These are phyloP conservation scores for Tachysurus vachellii DNA, from an alignment of 2,113 vertebrate species.

Conservation along the genomic window DNA sequence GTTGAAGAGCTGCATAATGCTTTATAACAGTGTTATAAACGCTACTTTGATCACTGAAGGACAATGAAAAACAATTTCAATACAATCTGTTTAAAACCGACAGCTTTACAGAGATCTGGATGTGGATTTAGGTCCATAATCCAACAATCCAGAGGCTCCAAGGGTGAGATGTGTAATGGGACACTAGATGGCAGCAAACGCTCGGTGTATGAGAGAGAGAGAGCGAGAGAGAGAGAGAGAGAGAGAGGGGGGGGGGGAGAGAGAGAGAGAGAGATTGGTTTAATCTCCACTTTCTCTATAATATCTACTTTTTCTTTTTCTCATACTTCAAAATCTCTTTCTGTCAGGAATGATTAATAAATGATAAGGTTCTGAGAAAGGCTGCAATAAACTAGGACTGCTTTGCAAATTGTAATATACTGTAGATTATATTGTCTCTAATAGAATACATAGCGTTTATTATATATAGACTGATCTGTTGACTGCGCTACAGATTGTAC, in stretches of 20 bases:
- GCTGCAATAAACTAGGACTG: background rate
- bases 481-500: background rate
- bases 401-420: background rate
- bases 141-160: too few species aligned
- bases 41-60: background rate
- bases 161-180: background rate
- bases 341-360: background rate
- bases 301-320: background rate
- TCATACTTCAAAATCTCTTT: background rate
- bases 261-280: too few species aligned
- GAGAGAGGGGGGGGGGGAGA: too few species aligned
- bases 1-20: background rate
- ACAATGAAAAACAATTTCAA: background rate
- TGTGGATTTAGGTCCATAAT: too few species aligned
- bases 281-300: too few species aligned
- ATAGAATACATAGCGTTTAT: background rate
- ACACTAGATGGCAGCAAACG: constrained; percentile 15
- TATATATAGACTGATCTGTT: background rate
- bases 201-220: background rate
- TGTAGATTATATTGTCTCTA: background rate
- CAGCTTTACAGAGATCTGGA: background rate
- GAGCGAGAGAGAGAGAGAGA: too few species aligned
- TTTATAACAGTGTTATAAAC: background rate
- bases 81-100: background rate
- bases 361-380: background rate